Conservation (phyloP, 2,888 invertebrate species). For the Ormia ochracea region DNA sequence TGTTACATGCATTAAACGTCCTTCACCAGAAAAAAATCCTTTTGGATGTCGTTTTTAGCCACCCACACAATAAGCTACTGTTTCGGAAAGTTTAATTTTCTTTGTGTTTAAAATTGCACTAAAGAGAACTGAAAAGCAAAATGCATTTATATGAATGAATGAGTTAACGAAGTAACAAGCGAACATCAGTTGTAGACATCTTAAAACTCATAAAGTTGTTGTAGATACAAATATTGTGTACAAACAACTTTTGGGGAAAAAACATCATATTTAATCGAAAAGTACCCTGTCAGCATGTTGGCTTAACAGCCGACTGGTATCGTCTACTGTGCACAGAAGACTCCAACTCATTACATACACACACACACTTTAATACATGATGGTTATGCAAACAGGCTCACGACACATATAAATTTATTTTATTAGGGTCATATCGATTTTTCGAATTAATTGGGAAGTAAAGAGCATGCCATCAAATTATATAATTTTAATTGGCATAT, state of each 20-base stretch:
- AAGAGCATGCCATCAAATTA: no score
- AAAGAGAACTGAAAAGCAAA: slow-evolving; percentile 5
- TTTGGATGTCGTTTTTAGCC: not conserved
- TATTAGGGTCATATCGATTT: not conserved
- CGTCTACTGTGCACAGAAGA: slow-evolving; percentile 22
- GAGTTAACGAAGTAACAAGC: slow-evolving; percentile 17
- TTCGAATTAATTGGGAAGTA: no score
- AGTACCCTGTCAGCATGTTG: slow-evolving; percentile 46
- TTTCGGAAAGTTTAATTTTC: slow-evolving; percentile 14
- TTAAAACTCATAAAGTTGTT: slow-evolving; percentile 59
- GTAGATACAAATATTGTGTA: slow-evolving; percentile 47
- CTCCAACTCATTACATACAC: not conserved
- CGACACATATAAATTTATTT: not conserved
- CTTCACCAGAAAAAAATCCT: not conserved
- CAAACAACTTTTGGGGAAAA: slow-evolving; percentile 16
- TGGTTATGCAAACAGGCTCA: not conserved
- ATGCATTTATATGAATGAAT: slow-evolving; percentile 46
- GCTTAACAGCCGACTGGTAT: slow-evolving; percentile 30
- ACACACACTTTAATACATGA: not conserved
- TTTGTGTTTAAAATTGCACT: slow-evolving; percentile 5
- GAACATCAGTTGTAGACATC: slow-evolving; percentile 50
- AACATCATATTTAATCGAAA: slow-evolving; percentile 24
- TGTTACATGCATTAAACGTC: not conserved
- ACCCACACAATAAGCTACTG: slow-evolving; percentile 40
- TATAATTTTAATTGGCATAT: no score